Base-by-base conservation (phyloP, 1,140 invertebrate genomes). In the Pseudomyrmex concolor region DNA sequence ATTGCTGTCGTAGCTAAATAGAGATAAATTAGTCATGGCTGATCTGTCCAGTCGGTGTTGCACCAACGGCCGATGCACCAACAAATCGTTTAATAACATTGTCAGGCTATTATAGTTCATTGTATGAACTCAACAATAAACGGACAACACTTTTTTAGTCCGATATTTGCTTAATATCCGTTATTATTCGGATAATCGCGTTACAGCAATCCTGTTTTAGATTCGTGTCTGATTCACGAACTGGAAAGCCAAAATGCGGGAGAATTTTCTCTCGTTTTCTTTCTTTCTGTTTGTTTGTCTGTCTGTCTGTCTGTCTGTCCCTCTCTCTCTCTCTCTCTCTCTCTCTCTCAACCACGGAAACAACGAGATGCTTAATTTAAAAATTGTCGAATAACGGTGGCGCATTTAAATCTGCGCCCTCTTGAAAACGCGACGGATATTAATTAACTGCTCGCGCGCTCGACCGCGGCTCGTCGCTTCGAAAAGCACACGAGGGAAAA, bases 71-170 rank as follows among this genome's bases (percentile, higher is more conserved):
- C 76, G 54, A 72, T 82, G 73, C 66, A 62, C 63, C 55, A 51
- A 67, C 82, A 72, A 83, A 83, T 83, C 77, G 87, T 78, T 89
- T 89, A 89, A 89, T 88, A 86, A 89, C 73, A 88, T 85, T 81
- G 84, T 57, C 80, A 25, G 54, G 76, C 86, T 68, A 87, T 87
- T 87, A 88, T 77, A 60, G 82, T 81, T 34, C 83, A 86, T 88
- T 86, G 80, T 88, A 74, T 54, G 86, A 89, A 83, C 88, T 68
- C 73, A 88, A 70, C 80, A 73, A 59, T 51, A 81, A 88, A n/a
- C n/a, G n/a, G 74, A 86, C 84, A 88, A 74, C 63, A 73, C 73
- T 88, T 81, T 85, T 68, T 83, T 73, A 62, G 50, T n/a, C 43
- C 54, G 48, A 51, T 9, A 60, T 62, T 83, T 72, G 86, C 60